These are phyloP conservation scores for Hemiprocne comata DNA, from an alignment of 2,113 vertebrate species.

Conservation along the genomic window DNA sequence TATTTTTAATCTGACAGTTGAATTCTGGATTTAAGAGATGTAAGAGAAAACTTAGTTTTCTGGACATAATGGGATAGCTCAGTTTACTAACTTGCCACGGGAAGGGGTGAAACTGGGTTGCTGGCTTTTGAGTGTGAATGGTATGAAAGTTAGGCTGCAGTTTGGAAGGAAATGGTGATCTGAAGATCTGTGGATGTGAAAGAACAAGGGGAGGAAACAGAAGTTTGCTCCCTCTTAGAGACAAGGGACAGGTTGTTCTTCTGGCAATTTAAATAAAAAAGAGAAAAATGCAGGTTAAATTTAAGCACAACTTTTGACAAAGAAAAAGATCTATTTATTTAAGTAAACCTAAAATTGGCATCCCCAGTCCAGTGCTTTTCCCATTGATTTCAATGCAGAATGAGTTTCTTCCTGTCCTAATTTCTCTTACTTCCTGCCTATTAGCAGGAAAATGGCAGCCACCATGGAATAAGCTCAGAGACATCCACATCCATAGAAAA, in stretches of 20 bases:
- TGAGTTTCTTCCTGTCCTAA: conserved; percentile 75
- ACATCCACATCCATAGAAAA: conserved; percentile 76
- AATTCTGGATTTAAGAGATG: neutral
- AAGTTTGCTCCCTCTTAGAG: neutral
- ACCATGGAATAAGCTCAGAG: conserved; percentile 76
- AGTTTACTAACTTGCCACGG: neutral
- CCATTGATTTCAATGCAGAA: conserved; percentile 73
- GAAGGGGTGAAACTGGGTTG: neutral
- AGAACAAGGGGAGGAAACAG: neutral
- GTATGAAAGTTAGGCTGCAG: neutral
- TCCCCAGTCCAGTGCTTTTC: conserved; percentile 53
- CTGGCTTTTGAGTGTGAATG: neutral
- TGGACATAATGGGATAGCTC: neutral
- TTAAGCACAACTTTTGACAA: neutral
- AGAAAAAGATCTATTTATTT: neutral
- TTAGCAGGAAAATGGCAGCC: conserved; percentile 77
- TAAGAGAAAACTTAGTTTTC: neutral
- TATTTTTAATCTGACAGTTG: neutral
- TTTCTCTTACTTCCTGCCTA: conserved; percentile 77
- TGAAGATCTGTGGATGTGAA: neutral
- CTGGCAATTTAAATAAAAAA: neutral
- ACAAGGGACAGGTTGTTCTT: neutral
- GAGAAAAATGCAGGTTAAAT: neutral
- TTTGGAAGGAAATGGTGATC: neutral
- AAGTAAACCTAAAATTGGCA: conserved; percentile 44